Evolutionary conservation across 2,797 vertebrate species (phyloP).

Genomic region (Gallinago stenura): DNA sequence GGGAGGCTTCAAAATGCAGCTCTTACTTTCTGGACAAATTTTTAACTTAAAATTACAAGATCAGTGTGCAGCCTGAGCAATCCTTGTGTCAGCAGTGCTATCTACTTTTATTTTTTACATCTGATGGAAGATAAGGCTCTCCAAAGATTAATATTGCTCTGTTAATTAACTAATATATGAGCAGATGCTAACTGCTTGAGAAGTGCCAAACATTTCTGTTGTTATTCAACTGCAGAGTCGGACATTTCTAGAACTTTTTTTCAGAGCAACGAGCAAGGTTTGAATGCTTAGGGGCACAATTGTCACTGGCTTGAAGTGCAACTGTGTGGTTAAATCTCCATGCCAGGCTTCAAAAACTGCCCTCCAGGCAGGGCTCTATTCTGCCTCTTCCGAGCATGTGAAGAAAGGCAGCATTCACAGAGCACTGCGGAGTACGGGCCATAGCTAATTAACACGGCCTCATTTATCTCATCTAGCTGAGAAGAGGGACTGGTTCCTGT

Average conservation of each 20-base stretch:
- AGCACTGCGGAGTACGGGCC: neutral
- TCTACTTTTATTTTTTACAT: neutral
- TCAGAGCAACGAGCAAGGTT: neutral
- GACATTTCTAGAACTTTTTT: neutral
- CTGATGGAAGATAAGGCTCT: neutral
- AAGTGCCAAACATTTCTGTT: conserved; percentile 21
- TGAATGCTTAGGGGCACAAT: neutral
- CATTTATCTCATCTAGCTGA: neutral
- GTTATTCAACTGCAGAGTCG: neutral
- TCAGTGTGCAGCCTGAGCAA: neutral
- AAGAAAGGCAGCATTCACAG: neutral
- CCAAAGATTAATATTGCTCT: conserved; percentile 30
- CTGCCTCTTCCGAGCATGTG: neutral
- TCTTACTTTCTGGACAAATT: neutral
- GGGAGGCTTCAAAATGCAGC: neutral
- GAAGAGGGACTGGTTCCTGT: neutral
- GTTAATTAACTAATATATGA: conserved; percentile 47
- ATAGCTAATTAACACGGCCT: neutral
- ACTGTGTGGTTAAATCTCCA: neutral
- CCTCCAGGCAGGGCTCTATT: neutral
- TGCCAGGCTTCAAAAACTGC: neutral
- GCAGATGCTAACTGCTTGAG: conserved; percentile 50
- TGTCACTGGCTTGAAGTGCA: neutral
- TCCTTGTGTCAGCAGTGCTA: neutral
- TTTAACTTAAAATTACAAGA: neutral